Evolutionary conservation across 2,888 invertebrate species (phyloP), one percentile per base, ranked within the genome.

Genomic region (Sussaba pulchella): DNA sequence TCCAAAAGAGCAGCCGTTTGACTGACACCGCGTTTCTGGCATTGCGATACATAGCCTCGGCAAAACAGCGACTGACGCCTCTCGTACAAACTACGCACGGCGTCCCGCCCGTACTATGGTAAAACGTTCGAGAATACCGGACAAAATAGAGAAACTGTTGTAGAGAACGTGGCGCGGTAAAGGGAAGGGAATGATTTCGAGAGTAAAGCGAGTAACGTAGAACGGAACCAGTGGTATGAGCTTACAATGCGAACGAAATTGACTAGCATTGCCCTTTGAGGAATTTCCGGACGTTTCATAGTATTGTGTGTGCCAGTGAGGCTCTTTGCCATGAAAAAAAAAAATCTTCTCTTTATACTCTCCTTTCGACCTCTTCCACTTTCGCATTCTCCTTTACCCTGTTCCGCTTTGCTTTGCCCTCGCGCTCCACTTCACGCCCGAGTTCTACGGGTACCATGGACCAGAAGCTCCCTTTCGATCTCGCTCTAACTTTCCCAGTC

Each of bases 1-100:
- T 80, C 76, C 72, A 70, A 76, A 75, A 82, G 73, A 81, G 77
- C 36, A 63, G 80, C 82, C n/a, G n/a, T 83, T 76, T 78, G 82
- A 82, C 76, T 78, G 76, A 81, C 75, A 77, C 74, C 70, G 36
- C 63, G 52, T 57, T 64, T n/a, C 39, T 61, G 70, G 45, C 67
- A 57, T 50, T 70, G 67, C 52, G 67, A 52, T 54, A 17, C 21
- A 69, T 5, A 63, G 63, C 57, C 14, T 57, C 36, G 43, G 69
- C 12, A 26, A 70, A 64, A 70, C 63, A 36, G 14, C n/a, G 19
- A 12, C 36, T 9, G 24, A 19, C 36, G 31, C 36, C 52, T 36
- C 39, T 61, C 75, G n/a, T n/a, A 47, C 39, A 76, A 67, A 24
- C 52, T 69, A 26, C 43, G 67, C 41, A 63, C 39, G 54, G 36